These are phyloP conservation scores for Eolophus roseicapilla DNA, from an alignment of 2,113 vertebrate species.

Conservation along the genomic window DNA sequence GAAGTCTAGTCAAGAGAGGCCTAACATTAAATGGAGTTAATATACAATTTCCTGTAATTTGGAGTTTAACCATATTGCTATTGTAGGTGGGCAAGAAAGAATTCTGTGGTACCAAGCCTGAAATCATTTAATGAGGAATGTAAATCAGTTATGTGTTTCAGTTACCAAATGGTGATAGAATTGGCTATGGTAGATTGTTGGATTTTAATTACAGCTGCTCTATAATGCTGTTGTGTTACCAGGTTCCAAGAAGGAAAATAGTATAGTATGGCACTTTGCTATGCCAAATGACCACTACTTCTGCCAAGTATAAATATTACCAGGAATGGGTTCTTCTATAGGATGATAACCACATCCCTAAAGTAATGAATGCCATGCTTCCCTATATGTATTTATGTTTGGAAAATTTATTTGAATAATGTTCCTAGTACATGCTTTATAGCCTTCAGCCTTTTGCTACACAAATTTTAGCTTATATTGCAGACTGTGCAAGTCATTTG, in stretches of 20 bases:
- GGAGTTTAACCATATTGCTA: slow-evolving; percentile 13
- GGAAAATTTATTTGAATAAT: slow-evolving; percentile 78
- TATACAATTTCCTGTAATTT: slow-evolving; percentile 44
- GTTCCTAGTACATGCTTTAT: slow-evolving; percentile 71
- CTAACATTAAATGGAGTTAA: slow-evolving; percentile 45
- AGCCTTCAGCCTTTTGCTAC: slow-evolving; percentile 73
- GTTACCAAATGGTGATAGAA: slow-evolving; percentile 64
- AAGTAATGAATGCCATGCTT: slow-evolving; percentile 57
- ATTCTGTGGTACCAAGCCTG: slow-evolving; percentile 55
- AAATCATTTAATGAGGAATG: slow-evolving; percentile 71
- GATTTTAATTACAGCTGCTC: slow-evolving; percentile 63
- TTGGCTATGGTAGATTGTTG: slow-evolving; percentile 41
- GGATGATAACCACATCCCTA: not conserved
- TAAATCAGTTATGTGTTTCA: slow-evolving; percentile 69
- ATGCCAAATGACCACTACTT: slow-evolving; percentile 24
- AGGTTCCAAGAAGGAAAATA: slow-evolving; percentile 44
- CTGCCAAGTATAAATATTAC: slow-evolving; percentile 30
- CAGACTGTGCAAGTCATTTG: slow-evolving; percentile 82
- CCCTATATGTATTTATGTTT: slow-evolving; percentile 64
- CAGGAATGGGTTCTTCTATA: not conserved
- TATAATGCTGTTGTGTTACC: slow-evolving; percentile 40
- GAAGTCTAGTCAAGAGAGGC: slow-evolving; percentile 21
- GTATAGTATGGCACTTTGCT: slow-evolving; percentile 13
- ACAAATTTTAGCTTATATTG: slow-evolving; percentile 78
- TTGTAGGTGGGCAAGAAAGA: slow-evolving; percentile 24